A percentile compares a stretch with the other conserved stretches of the same genome.
Evolutionary conservation across 2,113 vertebrate species (phyloP).

Genomic region (Gallinago paraguaiae): DNA sequence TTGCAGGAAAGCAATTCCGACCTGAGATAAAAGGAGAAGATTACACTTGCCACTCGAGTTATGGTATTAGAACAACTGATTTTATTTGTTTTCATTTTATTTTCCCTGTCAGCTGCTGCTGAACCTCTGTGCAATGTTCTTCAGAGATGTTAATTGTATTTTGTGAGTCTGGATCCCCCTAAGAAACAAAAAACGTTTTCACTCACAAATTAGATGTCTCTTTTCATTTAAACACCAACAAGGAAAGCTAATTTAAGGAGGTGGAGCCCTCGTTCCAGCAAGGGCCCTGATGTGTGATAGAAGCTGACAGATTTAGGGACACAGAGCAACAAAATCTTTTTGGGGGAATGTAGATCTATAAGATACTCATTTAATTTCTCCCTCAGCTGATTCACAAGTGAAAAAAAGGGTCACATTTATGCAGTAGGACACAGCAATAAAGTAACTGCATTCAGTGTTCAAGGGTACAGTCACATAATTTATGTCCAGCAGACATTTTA

Average conservation of each 20-base stretch:
- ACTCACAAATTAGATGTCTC: slow-evolving; percentile 71
- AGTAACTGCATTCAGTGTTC: neutral
- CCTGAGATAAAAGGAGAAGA: slow-evolving; percentile 62
- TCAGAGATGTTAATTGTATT: slow-evolving; percentile 65
- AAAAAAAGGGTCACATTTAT: neutral
- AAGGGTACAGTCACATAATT: neutral
- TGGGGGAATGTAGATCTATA: neutral
- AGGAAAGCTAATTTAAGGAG: slow-evolving; percentile 60
- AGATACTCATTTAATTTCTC: slow-evolving; percentile 24
- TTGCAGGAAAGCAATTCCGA: slow-evolving; percentile 58
- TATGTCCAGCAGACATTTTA: neutral
- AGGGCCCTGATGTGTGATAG: slow-evolving; percentile 1
- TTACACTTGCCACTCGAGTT: slow-evolving; percentile 63
- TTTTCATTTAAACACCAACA: slow-evolving; percentile 67
- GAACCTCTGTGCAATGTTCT: slow-evolving; percentile 25
- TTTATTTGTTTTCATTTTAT: slow-evolving; percentile 73
- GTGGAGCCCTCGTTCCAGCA: neutral
- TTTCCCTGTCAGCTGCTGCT: slow-evolving; percentile 64
- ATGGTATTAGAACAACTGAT: slow-evolving; percentile 63
- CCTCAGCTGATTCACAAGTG: neutral
- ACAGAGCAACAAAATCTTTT: neutral
- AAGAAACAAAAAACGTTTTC: slow-evolving; percentile 66
- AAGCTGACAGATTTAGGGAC: slow-evolving; percentile 52
- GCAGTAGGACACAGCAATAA: neutral
- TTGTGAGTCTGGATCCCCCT: slow-evolving; percentile 53